These are phyloP conservation scores for Drosophila dunni DNA, from an alignment of 1,140 invertebrate genomes.

Conservation along the genomic window DNA sequence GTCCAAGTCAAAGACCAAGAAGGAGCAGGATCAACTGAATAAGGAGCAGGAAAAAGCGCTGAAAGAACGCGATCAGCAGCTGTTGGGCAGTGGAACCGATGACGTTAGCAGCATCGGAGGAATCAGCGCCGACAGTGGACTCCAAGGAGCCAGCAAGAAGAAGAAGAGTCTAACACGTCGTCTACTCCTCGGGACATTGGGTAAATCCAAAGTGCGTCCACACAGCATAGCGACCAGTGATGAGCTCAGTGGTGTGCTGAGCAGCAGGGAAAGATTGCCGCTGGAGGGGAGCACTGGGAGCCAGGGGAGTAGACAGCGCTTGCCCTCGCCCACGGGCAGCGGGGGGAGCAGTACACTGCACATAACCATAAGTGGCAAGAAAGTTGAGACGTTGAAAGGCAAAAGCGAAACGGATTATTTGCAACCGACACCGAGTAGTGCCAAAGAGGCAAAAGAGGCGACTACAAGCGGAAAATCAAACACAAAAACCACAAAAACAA, in stretches of 20 bases:
- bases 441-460: slow-evolving; percentile 12
- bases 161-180: slow-evolving; percentile 75
- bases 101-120: slow-evolving; percentile 42
- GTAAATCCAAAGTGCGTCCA: slow-evolving; percentile 65
- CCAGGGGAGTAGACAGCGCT: slow-evolving; percentile 34
- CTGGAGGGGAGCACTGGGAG: slow-evolving; percentile 3
- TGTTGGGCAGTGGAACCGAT: slow-evolving; percentile 31
- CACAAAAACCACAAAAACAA: slow-evolving; percentile 47
- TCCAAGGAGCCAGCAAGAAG: slow-evolving; percentile 42
- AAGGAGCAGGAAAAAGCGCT: slow-evolving; percentile 20
- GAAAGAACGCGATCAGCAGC: slow-evolving; percentile 30
- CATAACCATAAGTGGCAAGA: slow-evolving; percentile 81
- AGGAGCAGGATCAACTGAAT: slow-evolving; percentile 36
- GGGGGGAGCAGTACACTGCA: slow-evolving; percentile 57
- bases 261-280: slow-evolving; percentile 28
- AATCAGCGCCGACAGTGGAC: slow-evolving; percentile 37
- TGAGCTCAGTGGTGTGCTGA: slow-evolving; percentile 54
- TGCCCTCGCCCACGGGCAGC: slow-evolving; percentile 33
- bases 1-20: slow-evolving; percentile 65
- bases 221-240: slow-evolving; percentile 68
- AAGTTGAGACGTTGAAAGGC: slow-evolving; percentile 59
- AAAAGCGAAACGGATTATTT: slow-evolving; percentile 76
- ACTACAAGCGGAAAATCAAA: slow-evolving; percentile 30
- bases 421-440: slow-evolving; percentile 51
- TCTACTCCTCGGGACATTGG: slow-evolving; percentile 62